Percentiles rank a stretch among this genome's conserved stretches.
Conservation (phyloP, 2,797 vertebrate genomes). For the Zalophus californianus region DNA sequence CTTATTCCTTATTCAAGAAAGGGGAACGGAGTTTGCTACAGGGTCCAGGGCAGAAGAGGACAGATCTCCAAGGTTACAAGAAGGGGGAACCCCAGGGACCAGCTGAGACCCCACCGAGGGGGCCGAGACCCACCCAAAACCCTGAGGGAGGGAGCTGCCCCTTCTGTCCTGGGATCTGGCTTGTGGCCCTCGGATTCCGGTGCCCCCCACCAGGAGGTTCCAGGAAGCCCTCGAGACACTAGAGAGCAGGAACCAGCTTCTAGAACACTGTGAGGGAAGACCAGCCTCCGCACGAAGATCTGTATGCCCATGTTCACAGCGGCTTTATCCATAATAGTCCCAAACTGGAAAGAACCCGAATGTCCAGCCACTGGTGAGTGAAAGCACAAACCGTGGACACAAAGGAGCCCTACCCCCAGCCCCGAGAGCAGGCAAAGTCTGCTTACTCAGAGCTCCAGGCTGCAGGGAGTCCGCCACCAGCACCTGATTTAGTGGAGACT, state of each 20-base stretch:
- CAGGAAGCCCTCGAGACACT: not conserved
- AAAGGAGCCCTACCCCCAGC: rapidly evolving
- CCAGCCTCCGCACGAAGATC: rapidly evolving
- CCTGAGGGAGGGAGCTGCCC: not conserved
- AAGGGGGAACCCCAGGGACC: too few relatives aligned
- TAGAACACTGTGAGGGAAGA: not conserved
- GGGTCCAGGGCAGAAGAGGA: not conserved
- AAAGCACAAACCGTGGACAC: rapidly evolving
- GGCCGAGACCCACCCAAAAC: not conserved
- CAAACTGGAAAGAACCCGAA: rapidly evolving
- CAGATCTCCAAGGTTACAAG: not conserved
- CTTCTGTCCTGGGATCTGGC: not conserved
- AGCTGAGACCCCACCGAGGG: not conserved
- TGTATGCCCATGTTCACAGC: rapidly evolving
- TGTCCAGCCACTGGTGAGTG: rapidly evolving
- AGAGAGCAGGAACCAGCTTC: not conserved
- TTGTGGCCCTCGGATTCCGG: not conserved
- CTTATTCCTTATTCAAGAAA: not conserved
- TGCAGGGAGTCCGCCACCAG: not conserved
- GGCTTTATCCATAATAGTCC: rapidly evolving
- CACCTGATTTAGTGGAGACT: not conserved
- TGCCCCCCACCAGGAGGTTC: not conserved
- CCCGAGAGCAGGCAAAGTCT: rapidly evolving
- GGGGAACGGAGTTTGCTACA: rapidly evolving
- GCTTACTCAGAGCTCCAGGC: rapidly evolving